A percentile compares a stretch with the other conserved stretches of the same genome.
These are phyloP conservation scores for Siphamia tubifer DNA, from an alignment of 2,113 vertebrate genomes.

Conservation along the genomic window DNA sequence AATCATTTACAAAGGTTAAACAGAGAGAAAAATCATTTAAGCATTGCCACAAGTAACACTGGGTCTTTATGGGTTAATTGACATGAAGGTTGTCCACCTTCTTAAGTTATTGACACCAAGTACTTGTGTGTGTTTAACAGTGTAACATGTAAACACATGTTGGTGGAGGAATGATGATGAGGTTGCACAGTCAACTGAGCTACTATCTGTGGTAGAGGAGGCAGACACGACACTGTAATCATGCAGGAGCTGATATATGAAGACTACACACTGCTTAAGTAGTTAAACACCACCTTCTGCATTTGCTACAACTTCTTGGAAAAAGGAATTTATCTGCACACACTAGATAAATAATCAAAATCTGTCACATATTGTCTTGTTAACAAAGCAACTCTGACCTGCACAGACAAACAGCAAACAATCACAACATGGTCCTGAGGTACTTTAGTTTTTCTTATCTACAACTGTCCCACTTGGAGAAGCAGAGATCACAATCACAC, in stretches of 20 bases:
- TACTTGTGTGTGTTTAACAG: conserved; percentile 12
- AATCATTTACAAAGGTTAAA: too few relatives aligned
- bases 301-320: conserved; percentile 10
- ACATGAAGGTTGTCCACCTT: neutral
- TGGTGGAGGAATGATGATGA: conserved; percentile 55
- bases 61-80: neutral
- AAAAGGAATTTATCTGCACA: conserved; percentile 1
- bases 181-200: conserved; percentile 30
- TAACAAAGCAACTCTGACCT: neutral
- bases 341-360: neutral
- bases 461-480: conserved; percentile 21
- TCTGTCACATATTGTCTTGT: conserved; percentile 19
- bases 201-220: conserved; percentile 28
- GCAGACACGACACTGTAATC: conserved; percentile 57
- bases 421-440: conserved; percentile 4
- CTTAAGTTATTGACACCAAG: conserved; percentile 18
- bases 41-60: too few relatives aligned
- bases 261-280: conserved; percentile 42
- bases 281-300: conserved; percentile 45
- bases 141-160: conserved; percentile 69
- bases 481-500: conserved; percentile 20
- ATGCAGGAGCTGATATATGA: conserved; percentile 55
- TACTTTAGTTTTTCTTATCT: conserved; percentile 4
- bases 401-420: neutral
- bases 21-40: too few relatives aligned